Base-by-base conservation (phyloP, 2,888 invertebrate genomes). In the Auanema sp. region DNA sequence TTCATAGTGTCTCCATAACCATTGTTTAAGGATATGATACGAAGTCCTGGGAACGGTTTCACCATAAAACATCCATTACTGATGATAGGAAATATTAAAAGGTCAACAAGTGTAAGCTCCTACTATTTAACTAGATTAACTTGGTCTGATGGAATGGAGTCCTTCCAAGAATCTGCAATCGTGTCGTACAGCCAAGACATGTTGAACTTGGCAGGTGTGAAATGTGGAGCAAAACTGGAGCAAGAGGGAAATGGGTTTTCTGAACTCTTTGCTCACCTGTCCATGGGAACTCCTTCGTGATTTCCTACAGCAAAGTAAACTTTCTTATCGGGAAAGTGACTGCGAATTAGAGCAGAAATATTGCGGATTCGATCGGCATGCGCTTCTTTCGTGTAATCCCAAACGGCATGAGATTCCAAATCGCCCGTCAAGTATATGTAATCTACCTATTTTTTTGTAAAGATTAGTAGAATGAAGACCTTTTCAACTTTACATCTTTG, bases 271-370 rank as follows among this genome's bases (percentile, higher is more conserved):
- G 25, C 66, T 53, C 51, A 71, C 75, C 91, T 92, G 84, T 96
- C 94, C 0, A 94, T 93, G 10, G 96, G 96, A 6, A 92, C 91
- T 70, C 92, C 90, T 86, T 96, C 96, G 81, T 97, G 96, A 85
- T 97, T 97, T 2, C 96, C 96, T 8, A 96, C 87, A 0, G 94
- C 92, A 1, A 94, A 93, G 83, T 92, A 95, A 70, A 96, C 92
- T 1, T 92, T 93, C 40, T 91, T 90, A 0, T 58, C 62, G 3
- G 91, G 94, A 81, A 96, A 93, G 63, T 84, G 18, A 0, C 55
- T 47, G 1, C 69, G 64, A 51, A 73, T 71, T 6, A 67, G 64
- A 25, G 67, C 65, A 16, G 75, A 76, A 14, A 73, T 66, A 58
- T 73, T 74, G 10, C 49, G 49, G 53, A 79, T 61, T 67, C 69